Evolutionary conservation across 1,140 invertebrate genomes (phyloP), one percentile per base, ranked within the genome.

Genomic region (Diploscapter pachys): DNA sequence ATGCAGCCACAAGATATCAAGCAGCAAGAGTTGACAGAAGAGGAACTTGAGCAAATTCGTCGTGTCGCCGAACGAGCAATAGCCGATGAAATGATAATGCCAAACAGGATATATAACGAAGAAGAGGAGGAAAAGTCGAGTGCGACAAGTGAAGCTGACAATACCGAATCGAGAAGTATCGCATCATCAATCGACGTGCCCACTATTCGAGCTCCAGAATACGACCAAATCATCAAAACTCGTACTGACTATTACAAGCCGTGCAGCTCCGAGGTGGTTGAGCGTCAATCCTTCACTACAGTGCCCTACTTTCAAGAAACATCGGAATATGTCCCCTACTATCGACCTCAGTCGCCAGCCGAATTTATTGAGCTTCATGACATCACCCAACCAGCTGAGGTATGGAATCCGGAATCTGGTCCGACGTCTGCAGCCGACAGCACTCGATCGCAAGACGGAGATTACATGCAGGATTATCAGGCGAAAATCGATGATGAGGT

Each of bases 131-230:
- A 64, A 4, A 57, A 55, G 5, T 72, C 69, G 11, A 66, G 63
- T 72, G 74, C 77, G 2, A 78, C 77, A 8, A 75, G 72, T 50
- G 77, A 73, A 56, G 75, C 75, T 70, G 75, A 76, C 52, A 50
- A 51, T 11, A 73, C 63, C 5, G 48, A 48, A 5, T 31, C 8
- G 51, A 8, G 13, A 65, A 31, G 75, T 73, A 8, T 76, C 73
- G 13, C 52, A 64, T 66, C 61, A 72, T 52, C 49, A 59, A 11
- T 11, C 57, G 31, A 59, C 57, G 31, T 59, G 9, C 57, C 9
- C 11, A 66, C 64, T 64, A n/a, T 9, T n/a, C 8, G 63, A 59
- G 51, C 52, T 72, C n/a, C 61, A 72, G 9, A 53, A 72, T 9
- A 54, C 49, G 9, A 31, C 52, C 9, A 55, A 53, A 50, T 76